A percentile compares a stretch with the other conserved stretches of the same genome.
Evolutionary conservation across 2,888 invertebrate genomes (phyloP).

Genomic region (Hirtodrosophila alboralis): DNA sequence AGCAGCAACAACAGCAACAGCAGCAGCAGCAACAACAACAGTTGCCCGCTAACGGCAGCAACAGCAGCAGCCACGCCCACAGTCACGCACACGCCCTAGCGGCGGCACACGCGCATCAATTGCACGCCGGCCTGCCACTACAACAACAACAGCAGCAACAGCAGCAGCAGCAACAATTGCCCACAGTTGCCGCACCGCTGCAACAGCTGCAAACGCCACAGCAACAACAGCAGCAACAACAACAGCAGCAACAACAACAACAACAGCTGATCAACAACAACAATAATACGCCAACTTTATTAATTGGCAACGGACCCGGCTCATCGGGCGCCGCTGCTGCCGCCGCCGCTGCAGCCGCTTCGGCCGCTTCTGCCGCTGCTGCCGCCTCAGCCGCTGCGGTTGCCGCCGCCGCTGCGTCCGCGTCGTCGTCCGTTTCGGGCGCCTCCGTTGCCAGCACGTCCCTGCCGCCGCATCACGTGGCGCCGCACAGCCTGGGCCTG

Average conservation of each 20-base stretch:
- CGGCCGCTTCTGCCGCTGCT: constrained; percentile 39
- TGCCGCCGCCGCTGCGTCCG: constrained; percentile 44
- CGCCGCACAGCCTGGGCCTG: constrained; percentile 81
- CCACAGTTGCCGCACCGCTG: constrained; percentile 28
- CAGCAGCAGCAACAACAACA: constrained; percentile 35
- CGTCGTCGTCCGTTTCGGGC: constrained; percentile 58
- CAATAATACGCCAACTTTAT: constrained; percentile 71
- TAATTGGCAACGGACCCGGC: constrained; percentile 82
- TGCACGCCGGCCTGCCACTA: constrained; percentile 48
- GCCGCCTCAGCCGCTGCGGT: constrained; percentile 54
- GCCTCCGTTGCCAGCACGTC: constrained; percentile 58
- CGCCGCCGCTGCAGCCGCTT: constrained; percentile 63
- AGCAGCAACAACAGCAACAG: constrained; percentile 38
- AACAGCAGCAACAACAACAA: constrained; percentile 46
- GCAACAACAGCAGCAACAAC: constrained; percentile 44
- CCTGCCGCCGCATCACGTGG: constrained; percentile 75
- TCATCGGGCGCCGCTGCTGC: constrained; percentile 67
- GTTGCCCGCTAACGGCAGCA: constrained; percentile 37
- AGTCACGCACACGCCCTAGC: constrained; percentile 59
- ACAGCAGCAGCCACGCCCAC: constrained; percentile 55
- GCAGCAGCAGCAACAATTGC: constrained; percentile 51
- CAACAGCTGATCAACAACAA: constrained; percentile 53
- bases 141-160: constrained; percentile 54
- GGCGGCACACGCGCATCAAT: constrained; percentile 60
- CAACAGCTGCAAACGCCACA: constrained; percentile 50